Base-by-base conservation (phyloP, 2,888 invertebrate genomes). In the Cosmorhoe ocellata region DNA sequence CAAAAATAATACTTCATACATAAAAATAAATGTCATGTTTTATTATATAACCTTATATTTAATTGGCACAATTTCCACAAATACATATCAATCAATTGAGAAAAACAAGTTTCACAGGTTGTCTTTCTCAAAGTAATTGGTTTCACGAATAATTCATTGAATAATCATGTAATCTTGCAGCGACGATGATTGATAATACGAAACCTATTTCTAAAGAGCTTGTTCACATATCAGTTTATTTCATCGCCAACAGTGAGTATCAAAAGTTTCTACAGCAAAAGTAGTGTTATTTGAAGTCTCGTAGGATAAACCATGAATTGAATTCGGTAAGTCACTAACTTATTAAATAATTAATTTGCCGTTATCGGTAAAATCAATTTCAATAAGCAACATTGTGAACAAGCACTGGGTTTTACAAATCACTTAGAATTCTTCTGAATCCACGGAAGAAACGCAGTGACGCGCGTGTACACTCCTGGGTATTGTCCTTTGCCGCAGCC, bases 401-500 rank as follows among this genome's bases (percentile, higher is more conserved):
- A 47, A 43, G 38, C 22, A 11, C n/a, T n/a, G 11, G 32, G 13
- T 12, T 10, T 32, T 28, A 27, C 6, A 24, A 40, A 48, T 56
- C 91, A 93, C 80, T 94, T 94, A 45, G 95, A 91, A 81, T 97
- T 97, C 82, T 96, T 96, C 69, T 92, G 92, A 71, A 97, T 96
- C 97, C 97, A 97, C 14, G 95, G 94, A 66, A 96, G 79, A 90
- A 96, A 95, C 63, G 94, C 92, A 37, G 96, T 95, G 52, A 97
- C 94, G 63, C 97, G 92, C 0, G 97, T 96, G 81, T 97, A 97
- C 2, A 97, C 97, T 10, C 97, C 97, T 0, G 97, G 97, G 83
- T 96, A 97, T 73, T 96, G 96, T 12, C 96, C 96, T 84, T 97
- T 96, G 47, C 97, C 97, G 76, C 97, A 97, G 28, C 96, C 97